Evolutionary conservation across 2,888 invertebrate genomes (phyloP), one percentile per base, ranked within the genome.

Genomic region (Oscheius sp.): DNA sequence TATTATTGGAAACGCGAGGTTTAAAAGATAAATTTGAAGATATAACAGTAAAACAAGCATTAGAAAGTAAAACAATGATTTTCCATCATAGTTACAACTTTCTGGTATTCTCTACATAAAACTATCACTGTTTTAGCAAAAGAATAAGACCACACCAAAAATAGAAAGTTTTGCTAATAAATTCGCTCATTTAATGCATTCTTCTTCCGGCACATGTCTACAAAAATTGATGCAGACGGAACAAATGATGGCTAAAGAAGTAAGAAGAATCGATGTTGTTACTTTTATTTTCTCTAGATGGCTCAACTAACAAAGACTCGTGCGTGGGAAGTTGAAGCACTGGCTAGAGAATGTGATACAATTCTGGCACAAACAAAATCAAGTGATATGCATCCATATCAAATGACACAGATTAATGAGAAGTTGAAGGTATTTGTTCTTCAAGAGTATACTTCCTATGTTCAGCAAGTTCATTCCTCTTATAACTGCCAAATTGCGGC

Each of bases 401-500:
- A 81, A 64, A 50, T 83, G 17, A 75, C 74, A 12, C 70, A 74
- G 62, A 67, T 83, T 4, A 83, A 83, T 51, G 81, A 84, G 30
- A 80, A 80, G 47, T 56, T 83, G 2, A 68, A 80, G 61, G 82
- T 81, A 51, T 22, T 66, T 49, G 33, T 9, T 33, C 32, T 47
- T 2, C 28, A 1, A 56, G n/a, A 44, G 6, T n/a, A 36, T 36
- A 36, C 26, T 26, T 28, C 12, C 12, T 20, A 64, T 51, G 38
- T 70, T 66, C 65, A 81, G 80, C 65, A 74, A 63, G 73, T 80
- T n/a, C 75, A 80, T 61, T 63, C 67, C 28, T 78, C 82, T 17
- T 83, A 83, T 61, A 66, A 71, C 9, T 66, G 76, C 47, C 81
- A 82, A 73, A 73, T 83, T 8, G 69, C 78, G n/a, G 79, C 78